Evolutionary conservation across 2,113 vertebrate genomes (phyloP), one percentile per base, ranked within the genome.

Genomic region (Galemys pyrenaicus): DNA sequence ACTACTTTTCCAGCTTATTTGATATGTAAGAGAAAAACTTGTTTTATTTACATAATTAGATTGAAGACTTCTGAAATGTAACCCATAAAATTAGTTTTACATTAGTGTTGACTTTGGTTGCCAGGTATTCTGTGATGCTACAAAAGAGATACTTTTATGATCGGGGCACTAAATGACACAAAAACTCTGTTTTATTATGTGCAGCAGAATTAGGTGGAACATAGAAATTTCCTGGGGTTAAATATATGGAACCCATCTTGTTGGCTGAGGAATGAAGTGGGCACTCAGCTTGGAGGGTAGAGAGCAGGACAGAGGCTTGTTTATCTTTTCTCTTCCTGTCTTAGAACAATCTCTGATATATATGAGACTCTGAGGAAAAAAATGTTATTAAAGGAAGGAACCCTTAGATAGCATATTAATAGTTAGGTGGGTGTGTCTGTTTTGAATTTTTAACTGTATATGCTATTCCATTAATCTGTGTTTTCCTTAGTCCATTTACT

Each of bases 11-110:
- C 28, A 54, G 9, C n/a, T 62, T 89, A 56, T 19, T n/a, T 89
- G 60, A 20, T 71, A 60, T 68, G 41, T 4, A 60, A 49, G 26
- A 86, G 24, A 82, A 88, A 60, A 89, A 32, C 54, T 71, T 71
- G 3, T 94, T 92, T 94, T 91, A 28, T 89, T 79, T 71, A 83
- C 3, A 6, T 54, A 86, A 79, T 71, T 60, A 44, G 46, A 4
- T 95, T 82, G 39, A 41, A 32, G 35, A 84, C 92, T 95, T 92
- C 87, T 95, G 46, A 85, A 93, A 41, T 35, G 35, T 67, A 87
- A 83, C 12, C 30, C 35, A 70, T 30, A 60, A 78, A 90, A 94
- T 51, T 96, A 92, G 9, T 67, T 8, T 92, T 87, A 58, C 6
- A 8, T 77, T 70, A n/a, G 2, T 84, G 15, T 91, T 92, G 86